Base-by-base conservation (phyloP, 2,888 invertebrate species). In the Nomada ruficornis region DNA sequence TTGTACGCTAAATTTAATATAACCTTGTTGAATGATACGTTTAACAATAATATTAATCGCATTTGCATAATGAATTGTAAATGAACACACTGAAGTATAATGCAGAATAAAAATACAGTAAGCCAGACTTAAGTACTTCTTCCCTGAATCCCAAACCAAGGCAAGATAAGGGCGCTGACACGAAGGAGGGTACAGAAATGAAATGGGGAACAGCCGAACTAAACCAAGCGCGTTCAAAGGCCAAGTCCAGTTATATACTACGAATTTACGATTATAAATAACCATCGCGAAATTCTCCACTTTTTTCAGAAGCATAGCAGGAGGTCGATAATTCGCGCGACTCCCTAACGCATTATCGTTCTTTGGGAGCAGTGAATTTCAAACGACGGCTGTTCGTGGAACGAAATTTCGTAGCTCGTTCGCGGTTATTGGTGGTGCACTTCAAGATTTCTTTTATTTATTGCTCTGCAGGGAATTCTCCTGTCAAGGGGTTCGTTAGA, bases 351-450 rank as follows among this genome's bases (percentile, higher is more conserved):
- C 20, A 36, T 77, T 75, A 75, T 62, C 13, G 5, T 5, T 4
- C 42, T 26, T 0, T 18, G 20, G 15, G 36, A 59, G 10, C 55
- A 26, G 60, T 18, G 44, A 57, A 60, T 47, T 72, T 54, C 54
- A 47, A 18, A 55, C 36, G 67, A 50, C 23, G 36, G n/a, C 13
- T 23, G 42, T 29, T 60, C 64, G 11, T 60, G 36, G 44, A 18
- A 29, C 50, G 70, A 79, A 79, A 80, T 80, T 72, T 79, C 57
- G 62, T 62, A 72, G 71, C 79, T 80, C 71, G 79, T 63, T 72
- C 67, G 67, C 55, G 71, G 80, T 80, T 80, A 80, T 80, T 70
- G 54, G 13, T 20, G 55, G 23, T 47, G 23, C 26, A 18, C 26
- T 52, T 65, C 68, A 59, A 69, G 68, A 69, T 73, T 76, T 63